Conservation (phyloP, 2,113 vertebrate genomes). For the Haplotaxodon microlepis region DNA sequence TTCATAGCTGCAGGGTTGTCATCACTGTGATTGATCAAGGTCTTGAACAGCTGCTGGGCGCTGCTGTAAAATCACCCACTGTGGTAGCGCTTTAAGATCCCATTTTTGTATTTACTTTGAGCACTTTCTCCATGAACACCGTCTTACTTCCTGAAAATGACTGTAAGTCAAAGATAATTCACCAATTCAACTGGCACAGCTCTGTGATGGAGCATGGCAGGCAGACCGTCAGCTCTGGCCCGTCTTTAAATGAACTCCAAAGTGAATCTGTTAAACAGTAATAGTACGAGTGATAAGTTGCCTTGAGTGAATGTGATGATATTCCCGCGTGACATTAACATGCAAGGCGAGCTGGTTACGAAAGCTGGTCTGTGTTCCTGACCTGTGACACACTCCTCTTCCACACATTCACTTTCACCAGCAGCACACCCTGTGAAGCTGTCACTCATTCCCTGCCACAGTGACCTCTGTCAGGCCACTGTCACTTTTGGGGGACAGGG, state of each 20-base stretch:
- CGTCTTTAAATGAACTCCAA: background rate
- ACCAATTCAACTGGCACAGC: background rate
- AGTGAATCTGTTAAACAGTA: background rate
- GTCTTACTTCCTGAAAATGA: background rate
- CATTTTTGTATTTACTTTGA: background rate
- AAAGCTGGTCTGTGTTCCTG: background rate
- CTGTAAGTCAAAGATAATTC: background rate
- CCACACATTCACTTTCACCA: background rate
- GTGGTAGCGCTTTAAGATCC: background rate
- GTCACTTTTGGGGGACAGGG: slow-evolving; percentile 19
- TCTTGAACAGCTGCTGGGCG: background rate
- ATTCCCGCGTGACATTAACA: background rate
- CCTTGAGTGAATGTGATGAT: background rate
- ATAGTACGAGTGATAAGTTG: background rate
- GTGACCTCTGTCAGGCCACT: slow-evolving; percentile 62
- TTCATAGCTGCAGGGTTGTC: background rate
- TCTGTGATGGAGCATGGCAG: background rate
- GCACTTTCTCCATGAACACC: background rate
- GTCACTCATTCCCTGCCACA: slow-evolving; percentile 39
- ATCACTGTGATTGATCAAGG: background rate
- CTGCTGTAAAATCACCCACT: background rate
- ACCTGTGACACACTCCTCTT: background rate
- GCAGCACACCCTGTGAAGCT: slow-evolving; percentile 24
- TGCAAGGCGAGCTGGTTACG: background rate
- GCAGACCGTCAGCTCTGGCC: background rate